These are phyloP conservation scores for Tetraneura akinire DNA, from an alignment of 1,140 invertebrate genomes.

Conservation along the genomic window DNA sequence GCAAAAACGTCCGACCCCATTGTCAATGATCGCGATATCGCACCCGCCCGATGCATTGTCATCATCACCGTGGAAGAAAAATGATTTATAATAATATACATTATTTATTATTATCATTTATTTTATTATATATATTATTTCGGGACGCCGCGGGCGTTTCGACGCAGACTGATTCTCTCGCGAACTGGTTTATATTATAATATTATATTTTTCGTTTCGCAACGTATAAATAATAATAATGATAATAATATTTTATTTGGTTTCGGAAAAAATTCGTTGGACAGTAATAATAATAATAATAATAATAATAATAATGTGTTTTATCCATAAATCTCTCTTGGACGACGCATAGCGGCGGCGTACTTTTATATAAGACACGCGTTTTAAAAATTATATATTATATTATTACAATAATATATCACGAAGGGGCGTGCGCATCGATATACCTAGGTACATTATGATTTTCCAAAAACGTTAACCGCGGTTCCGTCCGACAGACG, in stretches of 20 bases:
- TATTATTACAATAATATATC: not conserved
- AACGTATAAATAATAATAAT: too few relatives aligned
- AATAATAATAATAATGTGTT: not conserved
- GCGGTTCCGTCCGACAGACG: constrained; percentile 31
- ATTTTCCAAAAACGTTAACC: not conserved
- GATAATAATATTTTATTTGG: not conserved
- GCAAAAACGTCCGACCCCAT: not conserved
- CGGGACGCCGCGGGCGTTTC: not conserved
- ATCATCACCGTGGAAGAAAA: not conserved
- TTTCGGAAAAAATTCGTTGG: not conserved
- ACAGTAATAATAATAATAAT: not conserved
- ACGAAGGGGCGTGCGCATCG: not conserved
- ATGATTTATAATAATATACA: constrained; percentile 33
- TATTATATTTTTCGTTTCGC: not conserved
- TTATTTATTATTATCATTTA: too few relatives aligned
- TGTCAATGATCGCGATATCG: constrained; percentile 6
- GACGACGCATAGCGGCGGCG: too few relatives aligned
- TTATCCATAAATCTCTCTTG: constrained; percentile 11
- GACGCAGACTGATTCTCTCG: not conserved
- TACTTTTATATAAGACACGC: too few relatives aligned
- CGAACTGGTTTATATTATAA: not conserved
- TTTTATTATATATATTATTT: too few relatives aligned
- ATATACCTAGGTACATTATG: not conserved
- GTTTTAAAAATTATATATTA: too few relatives aligned
- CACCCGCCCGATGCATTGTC: constrained; percentile 22